Evolutionary conservation across 2,888 invertebrate species (phyloP), one percentile per base, ranked within the genome.

Genomic region (Dexiosoma caninum): DNA sequence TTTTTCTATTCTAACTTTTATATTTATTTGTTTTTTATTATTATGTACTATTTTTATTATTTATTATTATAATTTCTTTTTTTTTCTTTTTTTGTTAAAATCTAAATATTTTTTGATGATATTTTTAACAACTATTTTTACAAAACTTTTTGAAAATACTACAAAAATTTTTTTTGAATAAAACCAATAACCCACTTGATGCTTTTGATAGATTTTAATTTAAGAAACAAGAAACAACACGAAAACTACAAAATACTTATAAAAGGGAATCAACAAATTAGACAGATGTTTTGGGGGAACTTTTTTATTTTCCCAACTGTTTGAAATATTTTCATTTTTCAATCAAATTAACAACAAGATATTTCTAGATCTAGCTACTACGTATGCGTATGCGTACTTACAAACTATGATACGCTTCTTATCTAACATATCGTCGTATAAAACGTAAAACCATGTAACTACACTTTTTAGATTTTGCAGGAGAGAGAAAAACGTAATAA

Each of bases 171-270:
- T 32, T 57, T 44, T 27, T 51, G 32, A 19, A 53, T 40, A 44
- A 57, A 49, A 53, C 72, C 74, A 78, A 75, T 77, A 85, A 83
- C 83, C 84, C 85, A 85, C 85, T 84, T 78, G 81, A 84, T 81
- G 84, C 77, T 80, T 82, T 79, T 77, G 72, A 77, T 74, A 72
- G 37, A 69, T 42, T 74, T 74, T 66, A 76, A 70, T 77, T 72
- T 71, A 69, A 67, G 53, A 55, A 55, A 74, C 37, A 46, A 70
- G 37, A 59, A 37, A 27, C 23, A 60, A 27, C 14, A 60, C 27
- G 62, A 62, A 66, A 64, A 57, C 57, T 57, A 64, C 40, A 42
- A 35, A 70, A 40, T 1, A 42, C 49, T 62, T 57, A 32, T n/a
- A n/a, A n/a, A 64, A 57, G 49, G 64, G 16, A 78, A 77, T 77